Evolutionary conservation across 2,797 vertebrate species (phyloP), one percentile per base, ranked within the genome.

Genomic region (Tachyglossus aculeatus): DNA sequence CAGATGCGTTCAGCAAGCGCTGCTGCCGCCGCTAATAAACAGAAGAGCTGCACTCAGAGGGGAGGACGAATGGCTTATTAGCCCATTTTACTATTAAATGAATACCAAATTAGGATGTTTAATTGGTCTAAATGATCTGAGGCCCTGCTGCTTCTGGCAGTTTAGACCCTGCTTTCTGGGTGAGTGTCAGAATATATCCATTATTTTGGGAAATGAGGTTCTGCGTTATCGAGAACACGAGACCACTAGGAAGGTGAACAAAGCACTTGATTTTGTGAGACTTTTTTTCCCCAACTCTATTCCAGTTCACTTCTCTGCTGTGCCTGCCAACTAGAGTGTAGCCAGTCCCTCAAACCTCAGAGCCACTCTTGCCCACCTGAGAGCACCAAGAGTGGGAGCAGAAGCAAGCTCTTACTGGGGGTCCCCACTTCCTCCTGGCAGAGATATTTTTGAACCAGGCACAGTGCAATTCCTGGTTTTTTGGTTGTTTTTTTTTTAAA

Each of bases 51-150:
- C 81, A 60, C 65, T 71, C 32, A 25, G 53, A 67, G 14, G 5
- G 34, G 40, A 63, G 24, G 56, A 63, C 16, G 69, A 80, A 55
- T 52, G 48, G 37, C 59, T 70, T 14, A 19, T 45, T 63, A 79
- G 47, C 45, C 83, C 55, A 51, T 68, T 83, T 63, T n/a, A 71
- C 79, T 73, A 56, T 40, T 83, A 74, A 80, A 82, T 72, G 61
- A 88, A 72, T 55, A 64, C 12, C 31, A 59, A 61, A 71, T 70
- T 45, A 71, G 33, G 27, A 32, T 22, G 57, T 52, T 85, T 80
- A 59, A 76, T 69, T 84, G 59, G 52, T 74, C 51, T 39, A 53
- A 79, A 74, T 50, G 44, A 60, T 59, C 85, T 64, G 56, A 70
- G 66, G 60, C 38, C 16, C 64, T 76, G 58, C 54, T 43, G 53